Percentiles rank a stretch among this genome's conserved stretches.
These are phyloP conservation scores for Protula sp. DNA, from an alignment of 2,888 invertebrate genomes.

Conservation along the genomic window DNA sequence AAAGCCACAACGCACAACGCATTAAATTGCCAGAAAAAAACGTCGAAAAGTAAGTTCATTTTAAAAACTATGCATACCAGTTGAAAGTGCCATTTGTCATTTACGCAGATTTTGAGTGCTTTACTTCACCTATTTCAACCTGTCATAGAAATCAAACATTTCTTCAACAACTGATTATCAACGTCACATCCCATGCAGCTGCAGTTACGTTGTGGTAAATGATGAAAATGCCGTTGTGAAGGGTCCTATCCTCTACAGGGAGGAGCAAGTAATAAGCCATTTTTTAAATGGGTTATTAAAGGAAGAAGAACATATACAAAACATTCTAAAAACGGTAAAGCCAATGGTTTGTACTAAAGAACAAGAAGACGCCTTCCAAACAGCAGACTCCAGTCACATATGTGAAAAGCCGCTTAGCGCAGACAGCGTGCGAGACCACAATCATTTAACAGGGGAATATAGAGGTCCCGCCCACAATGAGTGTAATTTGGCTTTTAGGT, in stretches of 20 bases:
- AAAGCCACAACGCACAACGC: neutral
- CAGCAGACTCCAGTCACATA: neutral
- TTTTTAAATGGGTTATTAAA: neutral
- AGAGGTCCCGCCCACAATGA: conserved; percentile 16
- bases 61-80: too few relatives aligned
- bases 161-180: too few relatives aligned
- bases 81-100: neutral
- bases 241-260: conserved; percentile 13
- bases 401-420: neutral
- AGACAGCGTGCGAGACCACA: conserved; percentile 11
- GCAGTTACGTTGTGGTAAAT: too few relatives aligned
- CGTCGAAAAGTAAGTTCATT: too few relatives aligned
- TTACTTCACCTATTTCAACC: neutral
- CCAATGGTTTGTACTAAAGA: neutral
- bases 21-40: too few relatives aligned
- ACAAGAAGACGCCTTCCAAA: neutral
- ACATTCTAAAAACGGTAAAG: neutral
- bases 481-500: conserved; percentile 6
- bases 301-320: neutral
- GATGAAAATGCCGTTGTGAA: neutral
- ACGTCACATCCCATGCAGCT: too few relatives aligned
- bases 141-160: neutral
- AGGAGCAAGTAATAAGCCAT: conserved; percentile 2
- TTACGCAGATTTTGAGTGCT: conserved; percentile 5
- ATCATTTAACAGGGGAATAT: conserved; percentile 13